phyloP scores from a whole-genome alignment of 1,140 invertebrate species.

The Drosophila watanabei region DNA sequence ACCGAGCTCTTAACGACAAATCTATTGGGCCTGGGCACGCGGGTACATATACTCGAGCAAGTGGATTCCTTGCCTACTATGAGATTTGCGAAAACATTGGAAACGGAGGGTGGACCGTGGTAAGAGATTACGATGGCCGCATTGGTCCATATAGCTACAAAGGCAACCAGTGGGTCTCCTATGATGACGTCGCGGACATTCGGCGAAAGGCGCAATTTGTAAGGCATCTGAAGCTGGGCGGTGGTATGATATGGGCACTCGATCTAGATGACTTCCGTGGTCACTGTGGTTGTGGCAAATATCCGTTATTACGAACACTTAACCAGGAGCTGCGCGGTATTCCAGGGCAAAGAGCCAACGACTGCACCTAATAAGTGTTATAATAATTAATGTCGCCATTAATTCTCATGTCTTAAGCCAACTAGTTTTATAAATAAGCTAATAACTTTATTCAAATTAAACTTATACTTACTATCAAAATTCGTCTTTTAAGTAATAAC shows the following conservation, averaged over 20 bases:
- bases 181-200: conserved; percentile 91
- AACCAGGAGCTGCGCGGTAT: conserved; percentile 87
- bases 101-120: conserved; percentile 89
- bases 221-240: conserved; percentile 88
- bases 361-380: conserved; percentile 75
- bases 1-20: conserved; percentile 89
- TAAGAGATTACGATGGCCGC: conserved; percentile 88
- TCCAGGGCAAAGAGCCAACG: conserved; percentile 84
- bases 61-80: conserved; percentile 94
- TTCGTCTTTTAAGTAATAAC: background rate
- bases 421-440: background rate
- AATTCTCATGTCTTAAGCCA: background rate
- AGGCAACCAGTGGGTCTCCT: conserved; percentile 93
- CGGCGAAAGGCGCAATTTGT: conserved; percentile 88
- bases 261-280: conserved; percentile 91
- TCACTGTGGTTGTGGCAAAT: conserved; percentile 88
- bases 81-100: conserved; percentile 90
- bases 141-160: conserved; percentile 91
- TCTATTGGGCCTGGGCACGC: conserved; percentile 91
- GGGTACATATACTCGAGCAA: conserved; percentile 92
- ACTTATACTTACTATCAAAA: background rate
- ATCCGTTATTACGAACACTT: conserved; percentile 87
- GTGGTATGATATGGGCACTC: conserved; percentile 93
- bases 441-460: background rate
- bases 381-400: background rate